Evolutionary conservation across 2,888 invertebrate species (phyloP).

Genomic region (Camponotus fellah): DNA sequence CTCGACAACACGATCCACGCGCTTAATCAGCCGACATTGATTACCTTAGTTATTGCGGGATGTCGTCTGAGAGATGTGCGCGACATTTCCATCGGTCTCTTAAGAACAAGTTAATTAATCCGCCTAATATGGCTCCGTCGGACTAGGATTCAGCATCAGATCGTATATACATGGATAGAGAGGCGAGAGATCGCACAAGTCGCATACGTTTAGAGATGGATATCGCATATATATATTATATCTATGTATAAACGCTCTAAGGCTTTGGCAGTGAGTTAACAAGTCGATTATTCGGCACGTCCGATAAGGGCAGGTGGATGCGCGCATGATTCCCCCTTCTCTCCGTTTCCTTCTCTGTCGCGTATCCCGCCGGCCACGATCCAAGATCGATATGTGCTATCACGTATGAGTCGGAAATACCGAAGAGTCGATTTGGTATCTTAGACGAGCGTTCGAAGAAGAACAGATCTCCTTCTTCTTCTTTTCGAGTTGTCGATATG

Average conservation of each 20-base stretch:
- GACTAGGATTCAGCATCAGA: slow-evolving; percentile 85
- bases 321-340: slow-evolving; percentile 50
- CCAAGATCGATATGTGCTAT: slow-evolving; percentile 46
- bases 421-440: slow-evolving; percentile 54
- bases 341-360: slow-evolving; percentile 51
- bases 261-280: slow-evolving; percentile 86
- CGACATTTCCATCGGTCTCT: slow-evolving; percentile 38
- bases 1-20: slow-evolving; percentile 27
- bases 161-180: slow-evolving; percentile 82
- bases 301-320: slow-evolving; percentile 64
- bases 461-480: slow-evolving; percentile 76
- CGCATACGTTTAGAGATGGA: slow-evolving; percentile 15
- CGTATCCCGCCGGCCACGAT: slow-evolving; percentile 54
- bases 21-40: slow-evolving; percentile 17
- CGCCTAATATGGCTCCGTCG: slow-evolving; percentile 78
- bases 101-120: slow-evolving; percentile 47
- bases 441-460: slow-evolving; percentile 63
- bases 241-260: slow-evolving; percentile 85
- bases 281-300: slow-evolving; percentile 79
- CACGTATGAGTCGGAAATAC: slow-evolving; percentile 56
- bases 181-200: slow-evolving; percentile 17
- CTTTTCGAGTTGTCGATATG: slow-evolving; percentile 83
- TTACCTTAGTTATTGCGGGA: slow-evolving; percentile 11
- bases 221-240: slow-evolving; percentile 63
- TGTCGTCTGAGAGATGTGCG: slow-evolving; percentile 11